Evolutionary conservation across 2,888 invertebrate genomes (phyloP).

Genomic region (Nemotelus nigrinus): DNA sequence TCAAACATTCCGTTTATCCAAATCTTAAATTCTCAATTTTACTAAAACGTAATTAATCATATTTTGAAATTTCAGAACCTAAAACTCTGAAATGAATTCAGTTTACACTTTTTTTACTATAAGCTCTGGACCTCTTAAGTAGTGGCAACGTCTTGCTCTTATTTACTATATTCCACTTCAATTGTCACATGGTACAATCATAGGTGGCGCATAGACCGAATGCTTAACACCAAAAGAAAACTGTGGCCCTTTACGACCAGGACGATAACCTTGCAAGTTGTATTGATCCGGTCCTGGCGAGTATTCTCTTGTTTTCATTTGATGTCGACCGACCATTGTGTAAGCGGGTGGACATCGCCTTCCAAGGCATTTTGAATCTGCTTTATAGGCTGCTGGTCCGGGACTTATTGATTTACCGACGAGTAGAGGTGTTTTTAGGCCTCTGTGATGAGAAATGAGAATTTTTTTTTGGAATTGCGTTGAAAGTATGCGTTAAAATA

Average conservation of each 20-base stretch:
- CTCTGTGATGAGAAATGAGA: slow-evolving; percentile 51
- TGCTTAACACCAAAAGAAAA: slow-evolving; percentile 62
- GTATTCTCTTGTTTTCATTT: slow-evolving; percentile 45
- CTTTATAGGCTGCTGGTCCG: slow-evolving; percentile 61
- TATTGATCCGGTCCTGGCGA: slow-evolving; percentile 61
- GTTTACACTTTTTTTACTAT: not conserved
- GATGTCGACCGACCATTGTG: slow-evolving; percentile 54
- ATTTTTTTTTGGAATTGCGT: not conserved
- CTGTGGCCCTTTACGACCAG: slow-evolving; percentile 57
- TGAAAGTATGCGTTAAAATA: too few species aligned
- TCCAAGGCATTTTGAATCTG: slow-evolving; percentile 55
- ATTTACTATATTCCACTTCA: slow-evolving; percentile 21
- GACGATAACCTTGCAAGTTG: slow-evolving; percentile 58
- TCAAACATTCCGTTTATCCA: too few species aligned
- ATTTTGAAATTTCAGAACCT: too few species aligned
- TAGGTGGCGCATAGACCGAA: slow-evolving; percentile 59
- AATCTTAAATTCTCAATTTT: too few species aligned
- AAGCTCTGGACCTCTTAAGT: slow-evolving; percentile 11
- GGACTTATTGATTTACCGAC: slow-evolving; percentile 55
- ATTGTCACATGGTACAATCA: slow-evolving; percentile 62
- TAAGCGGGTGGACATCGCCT: slow-evolving; percentile 57
- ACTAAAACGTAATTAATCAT: too few species aligned
- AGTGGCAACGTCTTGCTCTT: slow-evolving; percentile 8
- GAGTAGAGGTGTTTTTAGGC: slow-evolving; percentile 48
- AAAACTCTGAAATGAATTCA: too few species aligned